Percentiles rank a stretch among this genome's conserved stretches.
Conservation (phyloP, 2,888 invertebrate genomes). For the Zonitis immaculata region DNA sequence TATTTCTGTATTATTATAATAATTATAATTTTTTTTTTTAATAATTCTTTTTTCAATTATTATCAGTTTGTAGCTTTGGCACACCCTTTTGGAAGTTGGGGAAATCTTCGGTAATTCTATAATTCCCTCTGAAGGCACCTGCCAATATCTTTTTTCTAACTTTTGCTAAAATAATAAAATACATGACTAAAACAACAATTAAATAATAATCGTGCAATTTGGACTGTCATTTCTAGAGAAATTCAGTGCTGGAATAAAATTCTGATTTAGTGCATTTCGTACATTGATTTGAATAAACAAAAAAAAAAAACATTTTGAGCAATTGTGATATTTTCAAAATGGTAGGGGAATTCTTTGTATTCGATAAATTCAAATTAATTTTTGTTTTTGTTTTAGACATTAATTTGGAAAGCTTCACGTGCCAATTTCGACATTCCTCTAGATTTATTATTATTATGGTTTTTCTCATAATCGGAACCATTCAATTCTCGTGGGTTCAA, state of each 20-base stretch:
- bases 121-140: slow-evolving; percentile 43
- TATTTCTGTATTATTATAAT: not conserved
- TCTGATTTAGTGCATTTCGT: not conserved
- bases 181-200: not conserved
- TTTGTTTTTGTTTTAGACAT: no score
- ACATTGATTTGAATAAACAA: not conserved
- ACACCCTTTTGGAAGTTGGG: slow-evolving; percentile 43
- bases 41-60: slow-evolving; percentile 22
- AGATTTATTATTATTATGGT: slow-evolving; percentile 44
- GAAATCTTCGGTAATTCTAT: slow-evolving; percentile 26
- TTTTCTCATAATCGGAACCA: slow-evolving; percentile 50
- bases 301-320: not conserved
- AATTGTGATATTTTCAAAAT: not conserved
- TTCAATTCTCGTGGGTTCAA: slow-evolving; percentile 48
- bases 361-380: no score
- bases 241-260: slow-evolving; percentile 2
- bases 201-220: not conserved
- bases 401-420: slow-evolving; percentile 74
- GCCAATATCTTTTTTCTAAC: slow-evolving; percentile 26
- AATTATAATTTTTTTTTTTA: slow-evolving; percentile 7
- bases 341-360: no score
- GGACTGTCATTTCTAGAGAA: slow-evolving; percentile 3
- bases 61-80: slow-evolving; percentile 40
- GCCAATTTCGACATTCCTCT: slow-evolving; percentile 48
- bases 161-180: slow-evolving; percentile 13